phyloP scores from a whole-genome alignment of 37 sponge, comb jelly and placozoan genomes.

The Hormiphora californensis region DNA sequence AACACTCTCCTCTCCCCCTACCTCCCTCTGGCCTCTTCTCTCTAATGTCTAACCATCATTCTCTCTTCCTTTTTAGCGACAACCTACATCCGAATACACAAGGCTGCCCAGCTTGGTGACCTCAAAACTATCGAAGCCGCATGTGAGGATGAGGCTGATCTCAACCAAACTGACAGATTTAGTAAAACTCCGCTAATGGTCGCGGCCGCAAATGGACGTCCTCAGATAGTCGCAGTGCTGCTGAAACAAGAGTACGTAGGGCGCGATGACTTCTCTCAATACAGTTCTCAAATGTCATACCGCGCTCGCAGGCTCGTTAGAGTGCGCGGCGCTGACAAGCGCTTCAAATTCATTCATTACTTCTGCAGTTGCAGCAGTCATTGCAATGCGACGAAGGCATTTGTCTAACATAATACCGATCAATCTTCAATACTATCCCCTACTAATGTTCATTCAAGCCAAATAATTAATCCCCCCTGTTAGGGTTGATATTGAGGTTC shows the following conservation, averaged over 20 bases:
- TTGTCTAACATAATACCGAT: too few species aligned
- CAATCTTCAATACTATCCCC: too few species aligned
- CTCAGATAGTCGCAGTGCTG: constrained; percentile 65
- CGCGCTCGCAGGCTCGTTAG: too few species aligned
- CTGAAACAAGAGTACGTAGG: constrained; percentile 64
- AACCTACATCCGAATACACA: constrained; percentile 75
- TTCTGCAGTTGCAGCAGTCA: too few species aligned
- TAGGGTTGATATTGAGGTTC: constrained; percentile 82
- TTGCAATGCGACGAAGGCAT: too few species aligned
- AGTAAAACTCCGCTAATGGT: constrained; percentile 96
- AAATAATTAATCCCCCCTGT: neutral
- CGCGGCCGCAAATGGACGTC: constrained; percentile 74
- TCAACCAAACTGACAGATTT: constrained; percentile 81
- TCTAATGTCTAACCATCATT: neutral
- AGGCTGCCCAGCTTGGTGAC: constrained; percentile 82
- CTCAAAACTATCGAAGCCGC: constrained; percentile 73
- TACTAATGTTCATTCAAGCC: too few species aligned
- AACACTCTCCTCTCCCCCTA: neutral
- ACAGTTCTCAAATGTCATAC: too few species aligned
- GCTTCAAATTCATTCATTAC: too few species aligned
- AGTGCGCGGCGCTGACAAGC: too few species aligned
- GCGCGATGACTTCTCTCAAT: too few species aligned
- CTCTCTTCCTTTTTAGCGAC: constrained; percentile 43
- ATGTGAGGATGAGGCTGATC: constrained; percentile 56
- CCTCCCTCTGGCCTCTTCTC: neutral